These are phyloP conservation scores for Clarias magur DNA, from an alignment of 2,113 vertebrate species.

Conservation along the genomic window DNA sequence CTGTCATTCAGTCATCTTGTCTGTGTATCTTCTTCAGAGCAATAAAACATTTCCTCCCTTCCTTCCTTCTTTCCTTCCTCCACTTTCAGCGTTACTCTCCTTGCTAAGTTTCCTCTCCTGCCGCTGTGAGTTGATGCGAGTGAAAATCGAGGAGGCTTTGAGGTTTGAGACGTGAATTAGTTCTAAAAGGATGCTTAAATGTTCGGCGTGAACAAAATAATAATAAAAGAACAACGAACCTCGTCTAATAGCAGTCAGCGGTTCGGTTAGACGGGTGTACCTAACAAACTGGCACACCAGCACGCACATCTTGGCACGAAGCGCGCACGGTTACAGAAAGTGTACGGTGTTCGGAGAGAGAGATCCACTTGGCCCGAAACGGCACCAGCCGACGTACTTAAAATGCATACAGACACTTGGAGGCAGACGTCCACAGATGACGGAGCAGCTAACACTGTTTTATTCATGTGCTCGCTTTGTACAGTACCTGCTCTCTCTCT, in stretches of 20 bases:
- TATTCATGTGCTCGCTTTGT: conserved; percentile 76
- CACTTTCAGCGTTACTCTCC: conserved; percentile 53
- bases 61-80: background rate
- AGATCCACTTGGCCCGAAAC: conserved; percentile 43
- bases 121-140: conserved; percentile 68
- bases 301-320: conserved; percentile 1
- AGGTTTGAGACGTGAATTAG: background rate
- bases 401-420: conserved; percentile 70
- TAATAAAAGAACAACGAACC: conserved; percentile 49
- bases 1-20: background rate
- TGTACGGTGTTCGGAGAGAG: conserved; percentile 25
- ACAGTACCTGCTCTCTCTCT: conserved; percentile 69
- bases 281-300: background rate
- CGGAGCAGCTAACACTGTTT: conserved; percentile 80
- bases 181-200: background rate
- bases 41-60: background rate
- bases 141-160: background rate
- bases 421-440: conserved; percentile 75
- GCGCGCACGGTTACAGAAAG: conserved; percentile 10
- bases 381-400: conserved; percentile 52
- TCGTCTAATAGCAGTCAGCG: conserved; percentile 59
- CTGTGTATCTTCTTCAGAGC: background rate
- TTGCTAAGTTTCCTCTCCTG: conserved; percentile 68
- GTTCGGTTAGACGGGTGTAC: conserved; percentile 55
- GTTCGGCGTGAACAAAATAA: too few species aligned